These are phyloP conservation scores for Microplitis mediator DNA, from an alignment of 1,140 invertebrate species.

Conservation along the genomic window DNA sequence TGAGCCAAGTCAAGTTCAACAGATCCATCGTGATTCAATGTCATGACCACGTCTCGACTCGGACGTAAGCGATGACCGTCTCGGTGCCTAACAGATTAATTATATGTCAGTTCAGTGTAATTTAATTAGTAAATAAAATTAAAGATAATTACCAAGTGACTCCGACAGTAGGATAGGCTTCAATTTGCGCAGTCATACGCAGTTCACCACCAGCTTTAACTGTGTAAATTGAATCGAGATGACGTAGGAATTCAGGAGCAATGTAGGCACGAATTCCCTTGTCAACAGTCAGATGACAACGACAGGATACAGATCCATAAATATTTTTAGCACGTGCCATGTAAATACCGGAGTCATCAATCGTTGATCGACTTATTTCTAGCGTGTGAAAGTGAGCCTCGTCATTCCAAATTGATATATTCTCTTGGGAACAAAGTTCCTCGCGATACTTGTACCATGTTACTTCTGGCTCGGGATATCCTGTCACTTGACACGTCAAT, in stretches of 20 bases:
- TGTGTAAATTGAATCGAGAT: conserved; percentile 68
- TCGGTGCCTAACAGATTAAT: conserved; percentile 63
- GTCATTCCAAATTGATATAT: conserved; percentile 67
- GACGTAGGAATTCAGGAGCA: conserved; percentile 75
- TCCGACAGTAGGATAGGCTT: conserved; percentile 82
- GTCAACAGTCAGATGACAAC: conserved; percentile 81
- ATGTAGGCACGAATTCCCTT: conserved; percentile 82
- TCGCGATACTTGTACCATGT: conserved; percentile 81
- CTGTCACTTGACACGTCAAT: conserved; percentile 84
- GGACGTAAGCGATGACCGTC: conserved; percentile 75
- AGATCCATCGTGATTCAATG: conserved; percentile 77
- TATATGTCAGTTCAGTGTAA: neutral
- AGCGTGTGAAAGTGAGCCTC: conserved; percentile 81
- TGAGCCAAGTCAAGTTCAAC: conserved; percentile 75
- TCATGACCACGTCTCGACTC: conserved; percentile 75
- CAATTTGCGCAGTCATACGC: conserved; percentile 72
- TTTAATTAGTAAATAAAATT: neutral
- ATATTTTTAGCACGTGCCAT: conserved; percentile 79
- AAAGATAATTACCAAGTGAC: conserved; percentile 73
- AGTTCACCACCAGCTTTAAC: conserved; percentile 69
- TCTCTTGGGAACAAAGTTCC: conserved; percentile 63
- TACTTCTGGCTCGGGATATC: conserved; percentile 74
- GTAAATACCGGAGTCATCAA: conserved; percentile 85
- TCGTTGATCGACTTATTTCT: conserved; percentile 77
- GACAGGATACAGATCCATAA: conserved; percentile 83